Evolutionary conservation across 2,797 vertebrate species (phyloP).

Genomic region (Phalloptychus januarius): DNA sequence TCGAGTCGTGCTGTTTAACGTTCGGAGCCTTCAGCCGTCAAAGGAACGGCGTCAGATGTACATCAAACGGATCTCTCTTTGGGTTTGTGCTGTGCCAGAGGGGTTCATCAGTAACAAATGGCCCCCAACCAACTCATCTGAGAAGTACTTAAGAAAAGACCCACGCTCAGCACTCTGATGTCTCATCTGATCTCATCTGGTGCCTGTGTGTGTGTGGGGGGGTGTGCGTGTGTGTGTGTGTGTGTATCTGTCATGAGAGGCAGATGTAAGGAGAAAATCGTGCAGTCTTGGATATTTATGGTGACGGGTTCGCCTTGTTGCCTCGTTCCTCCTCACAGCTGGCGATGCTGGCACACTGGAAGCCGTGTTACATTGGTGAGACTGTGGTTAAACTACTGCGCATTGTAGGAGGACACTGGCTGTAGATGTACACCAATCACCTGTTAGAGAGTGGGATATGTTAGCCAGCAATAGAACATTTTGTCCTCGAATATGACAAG

Average conservation of each 20-base stretch:
- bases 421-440: background rate
- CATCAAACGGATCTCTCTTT: conserved; percentile 48
- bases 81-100: conserved; percentile 38
- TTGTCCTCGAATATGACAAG: background rate
- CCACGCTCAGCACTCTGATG: conserved; percentile 39
- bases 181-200: conserved; percentile 28
- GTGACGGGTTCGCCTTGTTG: conserved; percentile 18
- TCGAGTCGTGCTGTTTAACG: conserved; percentile 15
- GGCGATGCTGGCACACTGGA: conserved; percentile 34
- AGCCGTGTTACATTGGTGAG: conserved; percentile 43
- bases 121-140: conserved; percentile 47
- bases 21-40: conserved; percentile 10
- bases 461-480: background rate
- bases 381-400: conserved; percentile 3
- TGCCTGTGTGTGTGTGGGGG: conserved; percentile 7
- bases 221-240: conserved; percentile 3
- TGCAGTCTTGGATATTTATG: conserved; percentile 1
- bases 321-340: conserved; percentile 20
- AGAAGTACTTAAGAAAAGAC: conserved; percentile 48
- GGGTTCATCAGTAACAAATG: conserved; percentile 62
- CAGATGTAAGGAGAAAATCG: conserved; percentile 17
- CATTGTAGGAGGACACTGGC: conserved; percentile 12
- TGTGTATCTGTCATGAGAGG: conserved; percentile 6
- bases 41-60: conserved; percentile 18
- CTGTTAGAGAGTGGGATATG: background rate